These are phyloP conservation scores for Craseonycteris thonglongyai DNA, from an alignment of 2,113 vertebrate genomes.

Conservation along the genomic window DNA sequence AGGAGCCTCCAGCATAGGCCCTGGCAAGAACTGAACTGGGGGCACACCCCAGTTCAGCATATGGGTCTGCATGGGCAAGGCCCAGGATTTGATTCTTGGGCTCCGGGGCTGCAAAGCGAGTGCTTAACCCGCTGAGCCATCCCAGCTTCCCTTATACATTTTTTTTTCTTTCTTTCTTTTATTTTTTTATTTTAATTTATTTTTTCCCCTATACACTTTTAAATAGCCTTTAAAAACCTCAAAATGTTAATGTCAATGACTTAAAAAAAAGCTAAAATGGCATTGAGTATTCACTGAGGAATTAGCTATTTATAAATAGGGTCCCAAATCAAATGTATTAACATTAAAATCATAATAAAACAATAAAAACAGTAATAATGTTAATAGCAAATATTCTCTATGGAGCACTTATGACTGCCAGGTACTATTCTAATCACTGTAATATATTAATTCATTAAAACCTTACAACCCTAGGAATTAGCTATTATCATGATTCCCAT, in stretches of 20 bases:
- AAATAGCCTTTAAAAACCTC: not conserved
- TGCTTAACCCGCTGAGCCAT: too few species aligned
- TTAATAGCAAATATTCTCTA: not conserved
- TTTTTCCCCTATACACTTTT: not conserved
- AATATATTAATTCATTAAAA: not conserved
- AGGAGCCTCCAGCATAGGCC: too few species aligned
- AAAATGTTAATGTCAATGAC: not conserved
- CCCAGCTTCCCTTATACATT: too few species aligned
- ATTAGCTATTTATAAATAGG: constrained; percentile 9
- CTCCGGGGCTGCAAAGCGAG: too few species aligned
- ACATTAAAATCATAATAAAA: not conserved
- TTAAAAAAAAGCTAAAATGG: not conserved
- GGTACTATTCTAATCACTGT: not conserved
- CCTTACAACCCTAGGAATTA: not conserved
- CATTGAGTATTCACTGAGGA: not conserved
- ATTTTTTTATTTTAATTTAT: too few species aligned
- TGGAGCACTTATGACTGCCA: not conserved
- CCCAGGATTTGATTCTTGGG: too few species aligned
- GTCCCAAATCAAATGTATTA: not conserved
- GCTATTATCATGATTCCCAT: not conserved
- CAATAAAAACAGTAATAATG: not conserved
- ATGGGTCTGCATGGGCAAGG: too few species aligned
- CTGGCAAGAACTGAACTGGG: too few species aligned
- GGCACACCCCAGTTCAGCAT: too few species aligned
- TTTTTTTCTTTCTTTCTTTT: too few species aligned